Conservation (phyloP, 1,140 invertebrate genomes). For the Maniola jurtina region DNA sequence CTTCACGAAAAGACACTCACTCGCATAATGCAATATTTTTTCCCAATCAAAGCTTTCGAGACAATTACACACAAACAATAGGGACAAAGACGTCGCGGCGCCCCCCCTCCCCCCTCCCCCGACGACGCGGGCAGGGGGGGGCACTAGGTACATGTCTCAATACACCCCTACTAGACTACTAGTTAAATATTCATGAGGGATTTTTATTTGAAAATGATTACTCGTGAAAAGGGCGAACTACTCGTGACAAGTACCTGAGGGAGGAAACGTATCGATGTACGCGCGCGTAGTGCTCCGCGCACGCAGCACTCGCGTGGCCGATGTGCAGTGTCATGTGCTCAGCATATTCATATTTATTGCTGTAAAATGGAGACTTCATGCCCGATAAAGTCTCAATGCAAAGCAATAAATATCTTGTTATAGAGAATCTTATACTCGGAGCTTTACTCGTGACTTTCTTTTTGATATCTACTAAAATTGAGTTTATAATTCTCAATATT, state of each 20-base stretch:
- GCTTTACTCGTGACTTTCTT: too few species aligned
- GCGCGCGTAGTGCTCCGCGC: too few species aligned
- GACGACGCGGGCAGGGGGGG: not conserved
- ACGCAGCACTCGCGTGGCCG: not conserved
- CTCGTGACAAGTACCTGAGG: too few species aligned
- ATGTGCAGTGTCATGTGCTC: not conserved
- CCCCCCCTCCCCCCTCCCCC: not conserved
- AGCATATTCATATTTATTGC: too few species aligned
- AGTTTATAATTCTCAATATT: too few species aligned
- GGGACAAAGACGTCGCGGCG: conserved; percentile 6
- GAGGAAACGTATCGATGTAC: too few species aligned
- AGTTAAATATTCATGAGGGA: not conserved
- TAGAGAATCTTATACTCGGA: too few species aligned
- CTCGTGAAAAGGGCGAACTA: not conserved
- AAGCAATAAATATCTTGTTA: too few species aligned
- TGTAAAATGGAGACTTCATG: too few species aligned
- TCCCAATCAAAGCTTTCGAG: not conserved
- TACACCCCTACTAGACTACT: not conserved
- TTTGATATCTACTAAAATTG: too few species aligned
- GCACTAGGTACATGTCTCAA: not conserved
- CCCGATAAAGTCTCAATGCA: too few species aligned
- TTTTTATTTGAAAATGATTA: conserved; percentile 2
- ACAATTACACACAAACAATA: conserved; percentile 23
- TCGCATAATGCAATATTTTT: not conserved
- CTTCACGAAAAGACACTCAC: not conserved